Percentiles rank a stretch among this genome's conserved stretches.
Conservation (phyloP, 2,113 vertebrate species). For the Eolophus roseicapilla region DNA sequence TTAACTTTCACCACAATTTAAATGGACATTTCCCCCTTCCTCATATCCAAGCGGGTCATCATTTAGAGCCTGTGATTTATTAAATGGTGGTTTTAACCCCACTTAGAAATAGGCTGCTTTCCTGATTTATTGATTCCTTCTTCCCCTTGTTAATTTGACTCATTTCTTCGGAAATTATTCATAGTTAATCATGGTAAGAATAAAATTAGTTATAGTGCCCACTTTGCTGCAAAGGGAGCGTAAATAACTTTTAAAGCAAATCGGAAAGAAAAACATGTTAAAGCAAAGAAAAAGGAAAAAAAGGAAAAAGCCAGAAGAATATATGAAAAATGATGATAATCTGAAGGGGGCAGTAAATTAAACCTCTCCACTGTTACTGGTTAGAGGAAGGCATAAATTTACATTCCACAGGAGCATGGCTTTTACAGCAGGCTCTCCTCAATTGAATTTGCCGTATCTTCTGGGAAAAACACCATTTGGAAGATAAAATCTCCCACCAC, state of each 20-base stretch:
- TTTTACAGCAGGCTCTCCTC: slow-evolving; percentile 67
- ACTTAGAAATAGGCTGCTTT: slow-evolving; percentile 76
- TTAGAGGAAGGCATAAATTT: slow-evolving; percentile 63
- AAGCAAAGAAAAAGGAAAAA: background rate
- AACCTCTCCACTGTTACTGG: slow-evolving; percentile 49
- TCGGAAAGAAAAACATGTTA: slow-evolving; percentile 33
- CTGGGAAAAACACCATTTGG: slow-evolving; percentile 68
- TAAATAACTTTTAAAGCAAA: slow-evolving; percentile 79
- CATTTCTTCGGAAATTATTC: slow-evolving; percentile 81
- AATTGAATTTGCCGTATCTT: slow-evolving; percentile 63
- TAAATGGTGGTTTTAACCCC: slow-evolving; percentile 76
- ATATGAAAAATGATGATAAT: slow-evolving; percentile 53
- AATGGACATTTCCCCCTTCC: background rate
- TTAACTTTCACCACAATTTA: slow-evolving; percentile 24
- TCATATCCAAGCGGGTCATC: background rate
- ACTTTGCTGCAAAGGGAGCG: slow-evolving; percentile 73
- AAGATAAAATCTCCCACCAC: slow-evolving; percentile 71
- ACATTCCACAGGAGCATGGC: slow-evolving; percentile 13
- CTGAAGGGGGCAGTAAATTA: slow-evolving; percentile 64
- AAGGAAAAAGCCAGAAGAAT: slow-evolving; percentile 42
- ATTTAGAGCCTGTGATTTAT: slow-evolving; percentile 75
- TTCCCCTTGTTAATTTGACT: slow-evolving; percentile 79
- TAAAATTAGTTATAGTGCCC: slow-evolving; percentile 76
- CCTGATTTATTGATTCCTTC: slow-evolving; percentile 79
- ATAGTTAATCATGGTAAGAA: slow-evolving; percentile 78